A percentile compares a stretch with the other conserved stretches of the same genome.
Conservation (phyloP, 2,797 vertebrate genomes). For the Scarus forsteni region DNA sequence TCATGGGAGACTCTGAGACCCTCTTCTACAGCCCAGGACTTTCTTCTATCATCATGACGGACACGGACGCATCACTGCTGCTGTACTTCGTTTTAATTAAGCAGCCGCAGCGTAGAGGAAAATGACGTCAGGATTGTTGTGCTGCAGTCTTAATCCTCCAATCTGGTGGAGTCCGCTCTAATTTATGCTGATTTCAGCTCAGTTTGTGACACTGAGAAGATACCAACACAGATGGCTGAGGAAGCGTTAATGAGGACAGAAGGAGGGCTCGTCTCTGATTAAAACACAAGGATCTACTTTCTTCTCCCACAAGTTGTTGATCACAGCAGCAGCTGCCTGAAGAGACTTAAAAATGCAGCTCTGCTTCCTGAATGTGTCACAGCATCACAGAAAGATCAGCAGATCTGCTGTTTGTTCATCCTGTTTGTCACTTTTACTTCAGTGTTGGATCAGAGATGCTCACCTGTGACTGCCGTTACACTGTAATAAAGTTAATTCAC, state of each 20-base stretch:
- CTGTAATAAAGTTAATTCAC: constrained; percentile 64
- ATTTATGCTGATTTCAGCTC: constrained; percentile 52
- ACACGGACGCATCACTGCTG: neutral
- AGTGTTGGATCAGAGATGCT: constrained; percentile 18
- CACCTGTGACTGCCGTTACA: constrained; percentile 33
- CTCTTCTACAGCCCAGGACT: constrained; percentile 7
- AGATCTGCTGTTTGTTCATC: constrained; percentile 7
- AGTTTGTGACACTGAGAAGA: constrained; percentile 20
- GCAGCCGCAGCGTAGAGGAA: neutral
- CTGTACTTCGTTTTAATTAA: constrained; percentile 28
- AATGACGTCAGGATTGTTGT: constrained; percentile 22
- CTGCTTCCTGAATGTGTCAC: constrained; percentile 6
- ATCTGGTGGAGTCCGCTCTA: constrained; percentile 17
- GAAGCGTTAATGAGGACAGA: constrained; percentile 16
- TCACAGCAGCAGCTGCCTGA: constrained; percentile 19
- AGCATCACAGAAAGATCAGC: constrained; percentile 3
- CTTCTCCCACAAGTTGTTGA: constrained; percentile 14
- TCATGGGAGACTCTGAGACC: constrained; percentile 49
- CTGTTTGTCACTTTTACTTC: constrained; percentile 34
- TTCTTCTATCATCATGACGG: neutral
- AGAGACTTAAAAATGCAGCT: constrained; percentile 9
- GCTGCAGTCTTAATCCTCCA: constrained; percentile 24
- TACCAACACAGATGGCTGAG: constrained; percentile 31
- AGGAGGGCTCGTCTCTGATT: constrained; percentile 24
- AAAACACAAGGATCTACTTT: constrained; percentile 17